Evolutionary conservation across 2,888 invertebrate genomes (phyloP).

Genomic region (Candidula unifasciata): DNA sequence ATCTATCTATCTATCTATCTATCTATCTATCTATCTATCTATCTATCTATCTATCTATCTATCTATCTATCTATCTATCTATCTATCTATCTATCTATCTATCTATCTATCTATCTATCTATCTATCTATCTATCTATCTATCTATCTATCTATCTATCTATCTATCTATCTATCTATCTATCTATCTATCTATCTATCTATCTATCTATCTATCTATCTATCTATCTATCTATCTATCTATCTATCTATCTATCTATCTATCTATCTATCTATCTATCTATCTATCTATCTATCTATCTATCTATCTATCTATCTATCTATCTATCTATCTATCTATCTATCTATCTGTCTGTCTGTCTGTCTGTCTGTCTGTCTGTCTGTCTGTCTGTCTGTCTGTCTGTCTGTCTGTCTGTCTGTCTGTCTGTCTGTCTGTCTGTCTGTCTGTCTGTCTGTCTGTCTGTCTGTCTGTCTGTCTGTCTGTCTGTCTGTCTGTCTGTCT

Average conservation of each 20-base stretch:
- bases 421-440: too few species aligned
- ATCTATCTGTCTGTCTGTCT: too few species aligned
- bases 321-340: too few species aligned
- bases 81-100: conserved; percentile 8
- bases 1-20: conserved; percentile 8
- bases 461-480: too few species aligned
- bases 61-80: conserved; percentile 8
- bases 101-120: conserved; percentile 8
- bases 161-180: conserved; percentile 8
- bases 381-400: too few species aligned
- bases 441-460: too few species aligned
- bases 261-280: background rate
- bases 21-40: conserved; percentile 4
- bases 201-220: background rate
- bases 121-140: background rate
- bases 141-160: conserved; percentile 8
- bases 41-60: conserved; percentile 8
- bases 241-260: conserved; percentile 8
- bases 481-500: too few species aligned
- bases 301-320: too few species aligned
- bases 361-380: too few species aligned
- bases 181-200: conserved; percentile 3
- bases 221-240: conserved; percentile 4
- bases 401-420: too few species aligned
- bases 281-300: too few species aligned